phyloP scores from a whole-genome alignment of 2,888 invertebrate genomes.

The Octodonta nipae region DNA sequence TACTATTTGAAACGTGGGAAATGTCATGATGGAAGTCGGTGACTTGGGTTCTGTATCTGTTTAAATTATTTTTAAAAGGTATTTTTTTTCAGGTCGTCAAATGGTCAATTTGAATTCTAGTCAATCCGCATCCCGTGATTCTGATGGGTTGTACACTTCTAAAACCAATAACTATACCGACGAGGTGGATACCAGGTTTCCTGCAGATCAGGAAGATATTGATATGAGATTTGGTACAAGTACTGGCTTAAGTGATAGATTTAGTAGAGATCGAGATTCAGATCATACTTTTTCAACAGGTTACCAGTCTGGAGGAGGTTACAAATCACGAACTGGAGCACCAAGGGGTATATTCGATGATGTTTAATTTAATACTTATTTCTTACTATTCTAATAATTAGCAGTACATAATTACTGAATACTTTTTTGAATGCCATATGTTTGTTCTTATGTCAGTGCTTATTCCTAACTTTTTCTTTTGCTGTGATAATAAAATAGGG shows the following conservation, averaged over 20 bases:
- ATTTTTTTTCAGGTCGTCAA: slow-evolving; percentile 36
- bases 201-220: slow-evolving; percentile 34
- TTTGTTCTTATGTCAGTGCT: no score
- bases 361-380: slow-evolving; percentile 47
- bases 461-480: no score
- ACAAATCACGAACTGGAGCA: slow-evolving; percentile 43
- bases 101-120: slow-evolving; percentile 55
- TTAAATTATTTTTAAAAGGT: background rate
- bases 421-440: no score
- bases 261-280: no score
- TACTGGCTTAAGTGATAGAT: slow-evolving; percentile 38
- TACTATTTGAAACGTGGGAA: no score
- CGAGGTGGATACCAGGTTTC: slow-evolving; percentile 32
- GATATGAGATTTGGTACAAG: slow-evolving; percentile 54
- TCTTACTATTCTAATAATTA: no score
- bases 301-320: slow-evolving; percentile 30
- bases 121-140: slow-evolving; percentile 64
- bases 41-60: no score
- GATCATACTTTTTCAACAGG: slow-evolving; percentile 12
- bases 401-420: no score
- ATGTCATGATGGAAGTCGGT: no score
- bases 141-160: slow-evolving; percentile 59
- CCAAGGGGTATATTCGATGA: slow-evolving; percentile 74
- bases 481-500: no score
- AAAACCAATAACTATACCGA: slow-evolving; percentile 27